Evolutionary conservation across 2,113 vertebrate genomes (phyloP).

Genomic region (Puffinus mauretanicus): DNA sequence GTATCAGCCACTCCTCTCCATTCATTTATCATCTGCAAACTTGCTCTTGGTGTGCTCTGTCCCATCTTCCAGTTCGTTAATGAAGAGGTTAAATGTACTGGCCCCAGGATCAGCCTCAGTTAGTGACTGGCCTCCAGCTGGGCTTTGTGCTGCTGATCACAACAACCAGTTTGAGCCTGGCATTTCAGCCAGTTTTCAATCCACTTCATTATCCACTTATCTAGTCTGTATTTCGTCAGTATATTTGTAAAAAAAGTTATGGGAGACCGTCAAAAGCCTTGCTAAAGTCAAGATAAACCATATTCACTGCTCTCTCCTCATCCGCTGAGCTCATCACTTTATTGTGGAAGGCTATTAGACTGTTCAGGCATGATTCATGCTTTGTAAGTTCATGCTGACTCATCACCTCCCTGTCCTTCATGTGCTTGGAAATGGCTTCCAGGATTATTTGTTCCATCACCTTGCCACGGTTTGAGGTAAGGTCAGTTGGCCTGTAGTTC

Average conservation of each 20-base stretch:
- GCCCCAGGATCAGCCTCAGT: not conserved
- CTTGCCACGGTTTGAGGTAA: not conserved
- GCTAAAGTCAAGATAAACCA: not conserved
- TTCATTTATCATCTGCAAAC: not conserved
- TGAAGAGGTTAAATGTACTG: not conserved
- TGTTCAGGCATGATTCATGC: not conserved
- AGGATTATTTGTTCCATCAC: not conserved
- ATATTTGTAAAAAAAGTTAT: not conserved
- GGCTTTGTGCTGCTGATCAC: not conserved
- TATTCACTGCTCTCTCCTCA: not conserved
- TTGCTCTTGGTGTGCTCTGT: not conserved
- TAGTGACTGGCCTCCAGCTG: not conserved
- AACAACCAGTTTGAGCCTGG: not conserved
- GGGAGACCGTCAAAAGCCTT: not conserved
- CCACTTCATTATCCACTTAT: not conserved
- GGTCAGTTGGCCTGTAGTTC: not conserved
- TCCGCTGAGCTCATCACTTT: not conserved
- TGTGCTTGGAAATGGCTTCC: not conserved
- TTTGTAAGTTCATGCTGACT: not conserved
- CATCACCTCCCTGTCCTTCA: not conserved
- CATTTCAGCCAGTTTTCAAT: not conserved
- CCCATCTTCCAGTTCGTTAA: not conserved
- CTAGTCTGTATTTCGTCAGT: not conserved
- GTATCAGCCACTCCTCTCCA: not conserved
- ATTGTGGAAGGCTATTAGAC: not conserved